Evolutionary conservation across 2,888 invertebrate genomes (phyloP).

Genomic region (Trachelus iudaicus): DNA sequence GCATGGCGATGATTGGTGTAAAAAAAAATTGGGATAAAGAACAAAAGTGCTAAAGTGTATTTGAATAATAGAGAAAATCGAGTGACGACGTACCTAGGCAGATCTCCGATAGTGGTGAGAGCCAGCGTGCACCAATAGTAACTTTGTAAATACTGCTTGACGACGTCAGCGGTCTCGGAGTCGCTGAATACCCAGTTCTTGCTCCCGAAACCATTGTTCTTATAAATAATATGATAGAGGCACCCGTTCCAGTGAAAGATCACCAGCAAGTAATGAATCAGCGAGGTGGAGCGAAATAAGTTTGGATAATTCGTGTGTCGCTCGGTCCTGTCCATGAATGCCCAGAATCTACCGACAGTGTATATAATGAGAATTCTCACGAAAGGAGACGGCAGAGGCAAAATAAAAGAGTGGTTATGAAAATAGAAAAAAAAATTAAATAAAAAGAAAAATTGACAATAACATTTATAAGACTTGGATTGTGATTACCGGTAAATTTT

Average conservation of each 20-base stretch:
- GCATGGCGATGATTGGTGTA: not conserved
- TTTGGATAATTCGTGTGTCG: slow-evolving; percentile 99
- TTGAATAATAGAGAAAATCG: not conserved
- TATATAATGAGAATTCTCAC: not conserved
- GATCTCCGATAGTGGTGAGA: slow-evolving; percentile 89
- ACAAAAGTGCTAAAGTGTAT: not conserved
- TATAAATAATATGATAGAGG: slow-evolving; percentile 96
- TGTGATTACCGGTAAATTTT: slow-evolving; percentile 79
- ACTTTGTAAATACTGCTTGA: slow-evolving; percentile 96
- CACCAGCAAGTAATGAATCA: slow-evolving; percentile 96
- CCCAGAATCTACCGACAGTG: slow-evolving; percentile 79
- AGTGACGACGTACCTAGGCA: slow-evolving; percentile 52
- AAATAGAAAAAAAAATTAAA: not conserved
- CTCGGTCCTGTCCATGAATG: slow-evolving; percentile 98
- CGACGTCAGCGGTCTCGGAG: slow-evolving; percentile 87
- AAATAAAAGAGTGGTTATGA: not conserved
- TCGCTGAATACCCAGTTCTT: slow-evolving; percentile 93
- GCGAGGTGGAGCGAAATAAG: slow-evolving; percentile 90
- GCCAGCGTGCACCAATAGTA: slow-evolving; percentile 98
- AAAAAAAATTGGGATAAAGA: not conserved
- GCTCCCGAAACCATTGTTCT: slow-evolving; percentile 94
- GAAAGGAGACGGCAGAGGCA: rapidly evolving
- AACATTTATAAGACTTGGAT: not conserved
- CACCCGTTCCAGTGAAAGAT: slow-evolving; percentile 99
- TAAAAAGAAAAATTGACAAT: not conserved